A percentile compares a stretch with the other conserved stretches of the same genome.
Evolutionary conservation across 2,888 invertebrate genomes (phyloP).

Genomic region (Ennomos fuscantarius): DNA sequence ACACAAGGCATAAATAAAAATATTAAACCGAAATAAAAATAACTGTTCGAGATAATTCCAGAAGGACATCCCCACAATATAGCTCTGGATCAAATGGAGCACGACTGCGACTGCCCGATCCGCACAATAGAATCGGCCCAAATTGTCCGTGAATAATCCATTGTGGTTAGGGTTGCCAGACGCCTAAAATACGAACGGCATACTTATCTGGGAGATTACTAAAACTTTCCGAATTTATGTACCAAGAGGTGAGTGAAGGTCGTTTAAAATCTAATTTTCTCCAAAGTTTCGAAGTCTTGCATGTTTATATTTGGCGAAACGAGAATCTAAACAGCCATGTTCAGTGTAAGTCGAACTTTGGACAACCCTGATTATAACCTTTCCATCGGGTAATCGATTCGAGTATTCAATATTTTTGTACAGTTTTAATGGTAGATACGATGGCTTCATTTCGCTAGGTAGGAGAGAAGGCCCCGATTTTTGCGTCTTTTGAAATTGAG

Average conservation of each 20-base stretch:
- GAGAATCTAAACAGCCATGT: too few relatives aligned
- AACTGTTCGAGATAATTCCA: not conserved
- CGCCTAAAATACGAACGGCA: too few relatives aligned
- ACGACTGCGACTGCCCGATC: conserved; percentile 5
- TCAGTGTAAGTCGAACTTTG: too few relatives aligned
- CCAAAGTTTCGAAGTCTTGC: too few relatives aligned
- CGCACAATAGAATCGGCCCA: conserved; percentile 28
- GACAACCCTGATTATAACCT: not conserved
- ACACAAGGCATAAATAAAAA: too few relatives aligned
- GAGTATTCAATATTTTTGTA: conserved; percentile 33
- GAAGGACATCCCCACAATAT: not conserved
- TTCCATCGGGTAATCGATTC: conserved; percentile 33
- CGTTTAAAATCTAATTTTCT: too few relatives aligned
- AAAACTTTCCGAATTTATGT: too few relatives aligned
- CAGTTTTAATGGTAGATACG: conserved; percentile 25
- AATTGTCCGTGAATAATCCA: conserved; percentile 35
- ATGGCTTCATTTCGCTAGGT: conserved; percentile 1
- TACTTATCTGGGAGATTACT: too few relatives aligned
- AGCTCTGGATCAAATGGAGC: conserved; percentile 16
- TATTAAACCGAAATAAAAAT: too few relatives aligned
- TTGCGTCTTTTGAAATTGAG: too few relatives aligned
- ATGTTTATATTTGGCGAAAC: too few relatives aligned
- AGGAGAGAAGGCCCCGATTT: not conserved
- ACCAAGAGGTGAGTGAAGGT: too few relatives aligned
- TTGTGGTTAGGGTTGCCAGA: conserved; percentile 1